These are phyloP conservation scores for Poecilia velifera DNA, from an alignment of 2,797 vertebrate genomes.

Conservation along the genomic window DNA sequence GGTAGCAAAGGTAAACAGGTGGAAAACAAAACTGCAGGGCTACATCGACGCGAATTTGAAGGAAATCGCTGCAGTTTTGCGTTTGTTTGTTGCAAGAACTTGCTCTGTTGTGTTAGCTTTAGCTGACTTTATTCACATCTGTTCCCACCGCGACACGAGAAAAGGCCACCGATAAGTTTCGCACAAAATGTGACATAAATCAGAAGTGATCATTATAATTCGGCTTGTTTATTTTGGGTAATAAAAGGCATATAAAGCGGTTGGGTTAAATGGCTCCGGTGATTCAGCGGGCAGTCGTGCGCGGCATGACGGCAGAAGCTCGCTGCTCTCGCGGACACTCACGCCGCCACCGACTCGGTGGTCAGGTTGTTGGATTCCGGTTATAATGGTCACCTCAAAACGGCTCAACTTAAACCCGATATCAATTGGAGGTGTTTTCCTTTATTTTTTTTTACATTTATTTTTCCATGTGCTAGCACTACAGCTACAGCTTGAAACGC, in stretches of 20 bases:
- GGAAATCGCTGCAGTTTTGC: neutral
- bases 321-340: conserved; percentile 48
- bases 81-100: conserved; percentile 39
- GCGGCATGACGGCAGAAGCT: conserved; percentile 54
- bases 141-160: neutral
- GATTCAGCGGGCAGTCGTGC: conserved; percentile 54
- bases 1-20: conserved; percentile 23
- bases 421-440: neutral
- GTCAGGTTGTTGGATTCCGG: conserved; percentile 3
- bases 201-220: neutral
- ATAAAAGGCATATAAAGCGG: neutral
- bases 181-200: neutral
- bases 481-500: neutral
- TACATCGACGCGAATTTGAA: neutral
- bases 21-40: neutral
- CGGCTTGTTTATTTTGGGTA: neutral
- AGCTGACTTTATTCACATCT: conserved; percentile 3
- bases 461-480: neutral
- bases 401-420: neutral
- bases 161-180: conserved; percentile 59
- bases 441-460: neutral
- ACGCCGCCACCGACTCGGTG: conserved; percentile 30
- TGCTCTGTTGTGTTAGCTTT: conserved; percentile 58
- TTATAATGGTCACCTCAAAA: neutral
- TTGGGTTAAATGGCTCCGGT: conserved; percentile 28